Percentiles rank a stretch among this genome's conserved stretches.
Evolutionary conservation across 2,797 vertebrate genomes (phyloP).

Genomic region (Myoxocephalus aenaeus): DNA sequence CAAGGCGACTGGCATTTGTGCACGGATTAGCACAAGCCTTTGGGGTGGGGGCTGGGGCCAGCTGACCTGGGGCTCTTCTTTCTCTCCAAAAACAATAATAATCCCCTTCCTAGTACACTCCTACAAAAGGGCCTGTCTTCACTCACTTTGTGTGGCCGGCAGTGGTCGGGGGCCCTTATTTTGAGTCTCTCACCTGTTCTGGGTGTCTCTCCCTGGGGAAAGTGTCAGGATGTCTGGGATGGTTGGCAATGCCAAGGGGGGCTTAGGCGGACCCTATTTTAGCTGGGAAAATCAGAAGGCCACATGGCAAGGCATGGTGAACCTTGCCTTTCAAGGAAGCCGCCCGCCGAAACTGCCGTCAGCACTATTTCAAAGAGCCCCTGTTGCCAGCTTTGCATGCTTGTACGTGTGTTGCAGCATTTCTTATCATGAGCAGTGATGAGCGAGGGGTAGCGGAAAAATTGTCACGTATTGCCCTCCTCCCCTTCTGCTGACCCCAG

Average conservation of each 20-base stretch:
- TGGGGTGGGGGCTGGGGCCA: conserved; percentile 79
- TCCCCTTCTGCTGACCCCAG: conserved; percentile 65
- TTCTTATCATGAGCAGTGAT: conserved; percentile 82
- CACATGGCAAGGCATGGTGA: conserved; percentile 84
- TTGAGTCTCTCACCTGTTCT: conserved; percentile 88
- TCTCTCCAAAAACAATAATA: conserved; percentile 89
- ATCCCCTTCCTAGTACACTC: conserved; percentile 79
- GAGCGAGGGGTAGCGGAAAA: conserved; percentile 75
- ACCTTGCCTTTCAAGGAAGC: conserved; percentile 87
- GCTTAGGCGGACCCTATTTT: conserved; percentile 88
- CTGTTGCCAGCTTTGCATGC: conserved; percentile 77
- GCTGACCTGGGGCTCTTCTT: conserved; percentile 86
- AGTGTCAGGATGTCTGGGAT: conserved; percentile 89
- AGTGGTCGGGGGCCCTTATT: conserved; percentile 80
- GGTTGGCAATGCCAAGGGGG: conserved; percentile 87
- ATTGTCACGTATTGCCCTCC: conserved; percentile 66
- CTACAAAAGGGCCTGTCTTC: conserved; percentile 87
- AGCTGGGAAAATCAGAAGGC: conserved; percentile 88
- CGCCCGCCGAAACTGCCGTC: conserved; percentile 79
- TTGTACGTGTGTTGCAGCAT: conserved; percentile 79
- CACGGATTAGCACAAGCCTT: conserved; percentile 83
- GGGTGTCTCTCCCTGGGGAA: conserved; percentile 85
- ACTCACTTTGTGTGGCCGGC: conserved; percentile 82
- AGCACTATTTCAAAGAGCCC: conserved; percentile 85
- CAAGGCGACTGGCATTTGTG: conserved; percentile 85